phyloP scores from a whole-genome alignment of 2,797 vertebrate genomes.

The Acipenser transmontanus region DNA sequence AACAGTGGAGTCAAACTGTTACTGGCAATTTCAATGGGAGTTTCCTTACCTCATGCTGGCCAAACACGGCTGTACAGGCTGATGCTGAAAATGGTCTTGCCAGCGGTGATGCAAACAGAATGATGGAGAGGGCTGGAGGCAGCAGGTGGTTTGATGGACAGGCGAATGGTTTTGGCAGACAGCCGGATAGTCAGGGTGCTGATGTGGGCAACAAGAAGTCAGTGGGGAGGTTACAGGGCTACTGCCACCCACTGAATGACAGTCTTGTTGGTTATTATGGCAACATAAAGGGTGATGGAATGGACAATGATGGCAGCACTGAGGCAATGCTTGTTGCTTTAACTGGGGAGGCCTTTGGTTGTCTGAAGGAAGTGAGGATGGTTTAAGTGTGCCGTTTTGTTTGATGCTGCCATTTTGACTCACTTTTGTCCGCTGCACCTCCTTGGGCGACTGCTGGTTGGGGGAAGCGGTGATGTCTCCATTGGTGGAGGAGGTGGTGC shows the following conservation, averaged over 20 bases:
- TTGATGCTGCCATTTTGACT: constrained; percentile 69
- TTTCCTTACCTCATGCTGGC: constrained; percentile 68
- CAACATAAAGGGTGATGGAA: constrained; percentile 67
- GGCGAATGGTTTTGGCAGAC: constrained; percentile 61
- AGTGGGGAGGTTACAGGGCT: constrained; percentile 37
- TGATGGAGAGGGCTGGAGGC: constrained; percentile 63
- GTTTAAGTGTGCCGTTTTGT: constrained; percentile 65
- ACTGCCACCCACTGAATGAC: constrained; percentile 45
- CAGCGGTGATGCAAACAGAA: constrained; percentile 77
- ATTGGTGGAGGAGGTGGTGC: constrained; percentile 26
- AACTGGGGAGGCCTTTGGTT: constrained; percentile 59
- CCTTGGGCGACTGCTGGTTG: constrained; percentile 38
- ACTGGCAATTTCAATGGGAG: neutral
- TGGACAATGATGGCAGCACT: constrained; percentile 73
- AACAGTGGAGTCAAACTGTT: constrained; percentile 8
- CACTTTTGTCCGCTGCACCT: constrained; percentile 44
- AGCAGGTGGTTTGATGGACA: constrained; percentile 63
- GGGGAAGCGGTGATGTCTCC: constrained; percentile 30
- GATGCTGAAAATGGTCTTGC: constrained; percentile 84
- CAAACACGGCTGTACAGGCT: constrained; percentile 56
- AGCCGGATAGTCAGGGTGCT: constrained; percentile 51
- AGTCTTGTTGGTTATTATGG: constrained; percentile 65
- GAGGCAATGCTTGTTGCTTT: constrained; percentile 30
- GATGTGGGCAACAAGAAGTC: constrained; percentile 52
- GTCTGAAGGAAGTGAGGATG: constrained; percentile 56